These are phyloP conservation scores for Tortricodes alternella DNA, from an alignment of 2,888 invertebrate genomes.

Conservation along the genomic window DNA sequence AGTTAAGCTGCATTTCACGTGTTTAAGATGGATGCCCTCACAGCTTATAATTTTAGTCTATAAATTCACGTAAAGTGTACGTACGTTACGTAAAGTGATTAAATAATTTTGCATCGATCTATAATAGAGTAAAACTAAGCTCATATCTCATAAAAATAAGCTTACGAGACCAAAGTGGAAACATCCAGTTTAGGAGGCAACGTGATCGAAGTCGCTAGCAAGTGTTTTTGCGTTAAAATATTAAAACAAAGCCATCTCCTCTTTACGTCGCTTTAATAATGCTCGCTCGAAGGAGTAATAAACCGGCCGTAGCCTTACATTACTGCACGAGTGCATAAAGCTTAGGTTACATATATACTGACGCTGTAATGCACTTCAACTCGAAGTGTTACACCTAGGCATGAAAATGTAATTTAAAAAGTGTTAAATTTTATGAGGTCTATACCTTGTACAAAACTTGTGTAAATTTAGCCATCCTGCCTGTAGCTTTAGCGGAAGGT, in stretches of 20 bases:
- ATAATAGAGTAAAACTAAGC: no score
- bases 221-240: no score
- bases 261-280: slow-evolving; percentile 34
- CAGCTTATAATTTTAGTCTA: no score
- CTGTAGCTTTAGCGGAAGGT: neutral
- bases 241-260: slow-evolving; percentile 33
- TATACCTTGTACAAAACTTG: neutral
- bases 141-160: no score
- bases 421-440: slow-evolving; percentile 17
- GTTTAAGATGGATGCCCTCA: no score
- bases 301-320: slow-evolving; percentile 56
- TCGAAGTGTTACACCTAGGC: slow-evolving; percentile 22
- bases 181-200: no score
- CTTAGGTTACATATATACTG: slow-evolving; percentile 51
- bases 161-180: no score
- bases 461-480: neutral
- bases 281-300: slow-evolving; percentile 49
- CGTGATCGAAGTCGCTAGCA: neutral
- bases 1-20: no score
- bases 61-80: no score
- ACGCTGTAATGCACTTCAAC: slow-evolving; percentile 34
- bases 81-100: no score
- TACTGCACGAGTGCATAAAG: slow-evolving; percentile 50
- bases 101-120: no score
- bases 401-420: slow-evolving; percentile 30